Evolutionary conservation across 2,797 vertebrate species (phyloP), one percentile per base, ranked within the genome.

Genomic region (Loris lydekkerianus): DNA sequence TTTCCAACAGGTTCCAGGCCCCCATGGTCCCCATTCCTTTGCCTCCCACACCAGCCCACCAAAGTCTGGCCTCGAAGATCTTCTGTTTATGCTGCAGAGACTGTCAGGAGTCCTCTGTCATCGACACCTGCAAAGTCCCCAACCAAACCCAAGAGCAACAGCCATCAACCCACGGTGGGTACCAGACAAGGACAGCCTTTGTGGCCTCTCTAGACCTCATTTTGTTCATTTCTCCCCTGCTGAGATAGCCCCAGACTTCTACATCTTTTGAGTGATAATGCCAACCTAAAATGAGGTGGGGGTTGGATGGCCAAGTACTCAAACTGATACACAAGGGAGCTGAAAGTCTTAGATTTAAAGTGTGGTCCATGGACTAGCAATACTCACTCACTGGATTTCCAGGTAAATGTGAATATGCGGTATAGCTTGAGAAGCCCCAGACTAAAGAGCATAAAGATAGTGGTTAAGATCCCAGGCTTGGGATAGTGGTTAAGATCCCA

Each of bases 51-150:
- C 81, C 87, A 60, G 21, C 84, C 37, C 49, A 78, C 21, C 80
- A 91, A 89, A 96, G 31, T 15, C 49, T 96, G 86, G 87, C 73
- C 77, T 96, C 49, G 0, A 97, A 96, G 92, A 89, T 97, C 90
- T 81, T 97, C 95, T 95, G 86, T 60, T 86, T 82, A 9, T 97
- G 96, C 96, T 97, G 96, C 73, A 81, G 18, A 84, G n/a, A 77
- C n/a, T 96, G 91, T 75, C 40, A 82, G 20, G 49, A 92, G 13
- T 7, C 67, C 7, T 0, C 5, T 0, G 21, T 9, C 17, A 13
- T 2, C 0, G 77, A 93, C 0, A 40, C 46, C 69, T 10, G 87
- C 80, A 93, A 37, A 29, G 8, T 1, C n/a, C 7, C 76, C 85
- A 83, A 4, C 56, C 53, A 96, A 75, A 90, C 25, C 34, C 95